These are phyloP conservation scores for Cephus nigrinus DNA, from an alignment of 2,888 invertebrate species.

Conservation along the genomic window DNA sequence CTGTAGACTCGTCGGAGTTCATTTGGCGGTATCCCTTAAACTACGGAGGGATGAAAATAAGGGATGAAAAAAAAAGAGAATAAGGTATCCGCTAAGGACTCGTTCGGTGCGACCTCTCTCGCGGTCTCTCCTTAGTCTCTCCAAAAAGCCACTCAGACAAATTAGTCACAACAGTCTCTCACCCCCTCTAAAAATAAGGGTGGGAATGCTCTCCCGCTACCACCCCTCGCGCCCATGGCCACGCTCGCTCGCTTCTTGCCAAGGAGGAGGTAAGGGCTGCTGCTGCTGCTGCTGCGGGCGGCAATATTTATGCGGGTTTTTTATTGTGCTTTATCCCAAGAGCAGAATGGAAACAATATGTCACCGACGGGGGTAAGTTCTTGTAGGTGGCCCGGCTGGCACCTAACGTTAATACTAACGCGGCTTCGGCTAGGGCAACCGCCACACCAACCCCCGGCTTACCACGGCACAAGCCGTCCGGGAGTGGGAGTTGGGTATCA, in stretches of 20 bases:
- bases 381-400: slow-evolving; percentile 50
- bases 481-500: slow-evolving; percentile 26
- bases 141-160: slow-evolving; percentile 65
- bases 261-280: slow-evolving; percentile 20
- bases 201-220: slow-evolving; percentile 11
- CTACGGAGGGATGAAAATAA: not conserved
- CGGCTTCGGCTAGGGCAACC: slow-evolving; percentile 18
- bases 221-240: slow-evolving; percentile 9
- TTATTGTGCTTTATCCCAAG: slow-evolving; percentile 58
- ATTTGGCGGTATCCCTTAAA: not conserved
- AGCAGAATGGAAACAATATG: slow-evolving; percentile 65
- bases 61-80: not conserved
- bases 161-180: slow-evolving; percentile 49
- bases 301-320: slow-evolving; percentile 64
- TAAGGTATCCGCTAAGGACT: not conserved
- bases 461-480: not conserved
- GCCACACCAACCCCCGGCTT: slow-evolving; percentile 12
- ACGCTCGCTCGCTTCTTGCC: slow-evolving; percentile 7
- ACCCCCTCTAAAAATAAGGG: not conserved
- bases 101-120: not conserved
- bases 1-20: not conserved
- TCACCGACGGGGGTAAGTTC: slow-evolving; percentile 52
- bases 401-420: slow-evolving; percentile 55
- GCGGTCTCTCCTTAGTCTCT: slow-evolving; percentile 10
- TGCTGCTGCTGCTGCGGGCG: slow-evolving; percentile 18